Conservation (phyloP, 2,888 invertebrate genomes). For the Rhopalosiphum nymphaeae region DNA sequence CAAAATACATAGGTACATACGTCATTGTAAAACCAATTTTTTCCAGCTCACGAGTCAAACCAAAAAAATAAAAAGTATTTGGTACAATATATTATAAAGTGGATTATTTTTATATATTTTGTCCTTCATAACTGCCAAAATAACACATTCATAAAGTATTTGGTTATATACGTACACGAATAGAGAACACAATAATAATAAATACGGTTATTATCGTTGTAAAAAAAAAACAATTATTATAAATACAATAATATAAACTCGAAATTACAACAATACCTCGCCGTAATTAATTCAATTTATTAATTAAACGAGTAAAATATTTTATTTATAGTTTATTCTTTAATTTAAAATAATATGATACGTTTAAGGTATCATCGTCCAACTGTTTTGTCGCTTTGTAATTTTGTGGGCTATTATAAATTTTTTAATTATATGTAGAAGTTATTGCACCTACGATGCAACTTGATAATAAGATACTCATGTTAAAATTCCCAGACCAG, state of each 20-base stretch:
- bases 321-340: neutral
- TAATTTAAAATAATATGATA: neutral
- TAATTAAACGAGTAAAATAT: neutral
- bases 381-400: neutral
- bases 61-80: neutral
- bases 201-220: neutral
- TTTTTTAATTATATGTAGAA: neutral
- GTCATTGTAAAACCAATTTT: constrained; percentile 1
- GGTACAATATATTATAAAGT: neutral
- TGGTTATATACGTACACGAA: neutral
- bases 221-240: neutral
- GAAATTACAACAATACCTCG: neutral
- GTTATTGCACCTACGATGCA: neutral
- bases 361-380: neutral
- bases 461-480: neutral
- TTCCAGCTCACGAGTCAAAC: neutral
- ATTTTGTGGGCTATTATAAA: neutral
- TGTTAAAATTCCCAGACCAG: neutral
- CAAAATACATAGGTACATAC: neutral
- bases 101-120: neutral
- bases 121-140: neutral
- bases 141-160: neutral
- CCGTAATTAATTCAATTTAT: neutral
- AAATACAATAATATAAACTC: neutral
- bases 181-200: neutral